Conservation (phyloP, 2,888 invertebrate species). For the Beris morrisii region DNA sequence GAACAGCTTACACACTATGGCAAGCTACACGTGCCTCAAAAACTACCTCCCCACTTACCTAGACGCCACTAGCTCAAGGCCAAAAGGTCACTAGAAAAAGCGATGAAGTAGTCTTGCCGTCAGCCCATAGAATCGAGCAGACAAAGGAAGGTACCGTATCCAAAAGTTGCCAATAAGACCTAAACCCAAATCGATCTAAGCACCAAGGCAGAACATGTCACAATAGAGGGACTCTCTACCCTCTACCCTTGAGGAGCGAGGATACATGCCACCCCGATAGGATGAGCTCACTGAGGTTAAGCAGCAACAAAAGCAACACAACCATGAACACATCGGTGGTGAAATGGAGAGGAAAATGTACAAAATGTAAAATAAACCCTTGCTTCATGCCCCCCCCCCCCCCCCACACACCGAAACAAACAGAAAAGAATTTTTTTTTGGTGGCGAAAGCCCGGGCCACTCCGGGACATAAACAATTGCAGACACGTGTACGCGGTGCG, state of each 20-base stretch:
- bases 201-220: not conserved
- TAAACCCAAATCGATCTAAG: not conserved
- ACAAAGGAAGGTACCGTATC: constrained; percentile 27
- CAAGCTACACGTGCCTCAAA: too few species aligned
- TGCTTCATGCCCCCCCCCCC: too few species aligned
- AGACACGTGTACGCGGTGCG: constrained; percentile 25
- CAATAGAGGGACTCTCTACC: not conserved
- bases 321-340: constrained; percentile 13
- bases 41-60: too few species aligned
- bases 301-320: not conserved
- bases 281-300: constrained; percentile 1
- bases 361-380: constrained; percentile 25
- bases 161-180: constrained; percentile 18
- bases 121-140: constrained; percentile 2
- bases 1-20: too few species aligned
- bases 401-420: too few species aligned
- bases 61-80: constrained; percentile 17
- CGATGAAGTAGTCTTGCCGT: constrained; percentile 14
- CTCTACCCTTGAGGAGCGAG: not conserved
- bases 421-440: constrained; percentile 12
- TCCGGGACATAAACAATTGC: constrained; percentile 30
- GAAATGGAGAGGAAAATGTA: constrained; percentile 22
- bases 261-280: not conserved
- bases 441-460: not conserved
- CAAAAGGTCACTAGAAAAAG: constrained; percentile 24